A percentile compares a stretch with the other conserved stretches of the same genome.
Evolutionary conservation across 53 echinoderm and acorn worm species (phyloP).

Genomic region (Luidia sarsii): DNA sequence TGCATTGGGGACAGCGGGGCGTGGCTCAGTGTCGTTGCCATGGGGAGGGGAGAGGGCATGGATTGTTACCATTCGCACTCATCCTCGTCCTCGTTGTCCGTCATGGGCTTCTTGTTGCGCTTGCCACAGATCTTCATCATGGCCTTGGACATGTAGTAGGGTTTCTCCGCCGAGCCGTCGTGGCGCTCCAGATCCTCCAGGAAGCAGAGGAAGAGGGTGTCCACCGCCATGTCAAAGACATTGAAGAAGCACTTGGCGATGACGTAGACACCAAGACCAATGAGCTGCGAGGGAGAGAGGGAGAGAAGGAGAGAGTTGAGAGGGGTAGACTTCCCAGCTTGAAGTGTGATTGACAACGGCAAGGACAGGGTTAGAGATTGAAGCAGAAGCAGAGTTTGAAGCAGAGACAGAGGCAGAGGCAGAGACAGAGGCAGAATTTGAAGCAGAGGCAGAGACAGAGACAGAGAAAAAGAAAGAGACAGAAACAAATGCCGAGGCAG

Average conservation of each 20-base stretch:
- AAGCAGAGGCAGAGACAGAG: too few species aligned
- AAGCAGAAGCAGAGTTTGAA: too few species aligned
- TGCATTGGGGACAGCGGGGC: too few species aligned
- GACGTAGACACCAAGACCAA: constrained; percentile 76
- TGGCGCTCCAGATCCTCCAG: constrained; percentile 83
- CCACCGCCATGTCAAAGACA: constrained; percentile 96
- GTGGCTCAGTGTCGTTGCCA: too few species aligned
- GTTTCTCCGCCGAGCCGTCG: constrained; percentile 93
- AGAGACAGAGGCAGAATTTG: too few species aligned
- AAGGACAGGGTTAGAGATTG: too few species aligned
- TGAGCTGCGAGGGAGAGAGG: constrained; percentile 52
- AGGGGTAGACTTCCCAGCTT: too few species aligned
- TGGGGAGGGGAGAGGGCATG: background rate
- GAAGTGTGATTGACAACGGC: too few species aligned
- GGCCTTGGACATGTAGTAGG: constrained; percentile 92
- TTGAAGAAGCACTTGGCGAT: constrained; percentile 90
- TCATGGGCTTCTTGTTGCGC: constrained; percentile 68
- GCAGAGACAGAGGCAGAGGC: too few species aligned
- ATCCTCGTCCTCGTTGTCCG: constrained; percentile 41
- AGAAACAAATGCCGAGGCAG: too few species aligned
- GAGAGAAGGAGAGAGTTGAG: too few species aligned
- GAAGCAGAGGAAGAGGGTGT: constrained; percentile 93
- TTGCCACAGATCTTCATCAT: constrained; percentile 84
- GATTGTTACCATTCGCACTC: constrained; percentile 11
- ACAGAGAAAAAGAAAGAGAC: too few species aligned